These are phyloP conservation scores for Dasyprocta punctata DNA, from an alignment of 2,113 vertebrate genomes.

Conservation along the genomic window DNA sequence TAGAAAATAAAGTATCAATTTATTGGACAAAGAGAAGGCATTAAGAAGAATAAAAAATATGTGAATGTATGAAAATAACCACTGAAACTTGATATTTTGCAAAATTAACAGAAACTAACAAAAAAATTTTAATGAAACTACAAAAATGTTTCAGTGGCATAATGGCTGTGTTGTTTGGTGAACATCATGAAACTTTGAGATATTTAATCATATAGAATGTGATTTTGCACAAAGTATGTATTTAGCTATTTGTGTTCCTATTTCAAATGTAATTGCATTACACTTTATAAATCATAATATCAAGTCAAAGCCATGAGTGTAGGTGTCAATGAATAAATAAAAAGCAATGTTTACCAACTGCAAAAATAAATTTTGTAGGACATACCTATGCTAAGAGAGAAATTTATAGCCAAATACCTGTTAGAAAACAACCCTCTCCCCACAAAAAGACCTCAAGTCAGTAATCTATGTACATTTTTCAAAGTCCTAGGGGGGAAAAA, in stretches of 20 bases:
- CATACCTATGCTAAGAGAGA: not conserved
- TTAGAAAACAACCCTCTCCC: slow-evolving; percentile 40
- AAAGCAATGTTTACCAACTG: not conserved
- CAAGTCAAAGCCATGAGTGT: not conserved
- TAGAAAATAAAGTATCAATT: slow-evolving; percentile 22
- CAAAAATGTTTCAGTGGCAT: not conserved
- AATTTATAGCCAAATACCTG: slow-evolving; percentile 6
- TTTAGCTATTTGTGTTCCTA: not conserved
- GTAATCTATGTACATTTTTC: not conserved
- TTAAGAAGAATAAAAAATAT: not conserved
- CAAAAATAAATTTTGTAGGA: not conserved
- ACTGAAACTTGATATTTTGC: not conserved
- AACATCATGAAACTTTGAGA: not conserved
- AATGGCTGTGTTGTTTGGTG: not conserved
- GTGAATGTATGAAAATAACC: not conserved
- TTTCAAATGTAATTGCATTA: slow-evolving; percentile 12
- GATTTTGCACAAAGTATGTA: not conserved
- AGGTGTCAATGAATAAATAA: not conserved
- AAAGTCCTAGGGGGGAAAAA: not conserved
- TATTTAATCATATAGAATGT: not conserved
- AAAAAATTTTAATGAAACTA: not conserved
- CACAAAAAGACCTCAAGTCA: not conserved
- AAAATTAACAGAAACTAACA: not conserved
- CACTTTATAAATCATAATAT: not conserved
- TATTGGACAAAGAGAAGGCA: not conserved